These are phyloP conservation scores for Romanomermis culicivorax DNA, from an alignment of 2,888 invertebrate genomes.

Conservation along the genomic window DNA sequence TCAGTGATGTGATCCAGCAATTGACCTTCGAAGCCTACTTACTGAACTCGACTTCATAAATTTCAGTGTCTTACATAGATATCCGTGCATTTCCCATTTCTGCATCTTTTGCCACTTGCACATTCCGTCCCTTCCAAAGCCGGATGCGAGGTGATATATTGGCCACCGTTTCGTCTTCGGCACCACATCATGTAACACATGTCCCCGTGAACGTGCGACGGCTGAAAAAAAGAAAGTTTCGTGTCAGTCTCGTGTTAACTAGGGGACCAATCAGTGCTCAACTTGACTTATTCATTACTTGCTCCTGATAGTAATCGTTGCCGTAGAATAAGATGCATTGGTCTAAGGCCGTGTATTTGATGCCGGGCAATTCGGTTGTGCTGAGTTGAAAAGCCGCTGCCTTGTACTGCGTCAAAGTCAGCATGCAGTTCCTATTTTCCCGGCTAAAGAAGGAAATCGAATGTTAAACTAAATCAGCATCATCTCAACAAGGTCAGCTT, in stretches of 20 bases:
- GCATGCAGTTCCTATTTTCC: conserved; percentile 22
- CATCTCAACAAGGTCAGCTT: not conserved
- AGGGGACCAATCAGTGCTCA: not conserved
- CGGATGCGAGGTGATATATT: conserved; percentile 24
- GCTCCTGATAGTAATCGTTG: conserved; percentile 22
- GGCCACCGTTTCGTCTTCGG: conserved; percentile 22
- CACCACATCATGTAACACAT: conserved; percentile 30
- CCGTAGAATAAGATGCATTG: conserved; percentile 4
- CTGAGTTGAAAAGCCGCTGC: conserved; percentile 18
- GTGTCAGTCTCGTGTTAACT: not conserved
- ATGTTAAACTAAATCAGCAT: not conserved
- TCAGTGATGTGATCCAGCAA: too few species aligned
- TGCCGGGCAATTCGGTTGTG: conserved; percentile 3
- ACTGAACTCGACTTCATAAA: too few species aligned
- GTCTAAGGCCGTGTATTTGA: not conserved
- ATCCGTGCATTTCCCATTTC: not conserved
- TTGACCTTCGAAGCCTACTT: too few species aligned
- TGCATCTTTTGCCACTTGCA: conserved; percentile 1
- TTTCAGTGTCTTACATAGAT: too few species aligned
- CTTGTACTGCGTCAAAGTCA: conserved; percentile 19
- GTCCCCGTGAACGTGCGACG: conserved; percentile 5
- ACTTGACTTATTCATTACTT: not conserved
- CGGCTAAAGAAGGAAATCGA: conserved; percentile 7
- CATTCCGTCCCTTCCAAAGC: conserved; percentile 8
- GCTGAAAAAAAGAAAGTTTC: not conserved